Percentiles rank a stretch among this genome's conserved stretches.
These are phyloP conservation scores for Cyprinus carpio DNA, from an alignment of 2,113 vertebrate species.

Conservation along the genomic window DNA sequence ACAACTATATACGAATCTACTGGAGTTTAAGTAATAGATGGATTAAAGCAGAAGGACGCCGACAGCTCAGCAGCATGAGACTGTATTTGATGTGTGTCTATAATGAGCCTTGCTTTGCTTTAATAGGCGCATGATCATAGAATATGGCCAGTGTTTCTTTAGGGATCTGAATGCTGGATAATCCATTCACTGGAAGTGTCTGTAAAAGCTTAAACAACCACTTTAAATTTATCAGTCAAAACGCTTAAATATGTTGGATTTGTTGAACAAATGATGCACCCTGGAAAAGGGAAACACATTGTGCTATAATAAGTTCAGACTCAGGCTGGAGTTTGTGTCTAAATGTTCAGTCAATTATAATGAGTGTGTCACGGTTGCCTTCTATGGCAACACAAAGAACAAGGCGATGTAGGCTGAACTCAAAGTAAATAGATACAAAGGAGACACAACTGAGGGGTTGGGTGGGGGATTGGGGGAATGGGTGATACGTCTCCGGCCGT, in stretches of 20 bases:
- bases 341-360: not conserved
- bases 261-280: not conserved
- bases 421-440: no score
- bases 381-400: no score
- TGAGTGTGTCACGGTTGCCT: no score
- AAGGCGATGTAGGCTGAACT: no score
- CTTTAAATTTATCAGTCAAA: not conserved
- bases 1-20: not conserved
- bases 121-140: not conserved
- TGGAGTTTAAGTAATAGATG: not conserved
- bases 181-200: not conserved
- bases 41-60: not conserved
- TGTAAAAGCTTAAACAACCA: not conserved
- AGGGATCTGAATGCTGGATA: not conserved
- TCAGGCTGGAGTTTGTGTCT: not conserved
- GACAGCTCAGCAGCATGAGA: not conserved
- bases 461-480: no score
- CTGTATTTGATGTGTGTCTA: slow-evolving; percentile 4
- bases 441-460: no score
- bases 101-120: not conserved
- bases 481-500: no score
- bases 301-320: not conserved
- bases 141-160: not conserved
- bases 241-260: not conserved
- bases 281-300: not conserved